Evolutionary conservation across 92 coral and sea anemone genomes (phyloP), one percentile per base, ranked within the genome.

Genomic region (Actinernus sp.): DNA sequence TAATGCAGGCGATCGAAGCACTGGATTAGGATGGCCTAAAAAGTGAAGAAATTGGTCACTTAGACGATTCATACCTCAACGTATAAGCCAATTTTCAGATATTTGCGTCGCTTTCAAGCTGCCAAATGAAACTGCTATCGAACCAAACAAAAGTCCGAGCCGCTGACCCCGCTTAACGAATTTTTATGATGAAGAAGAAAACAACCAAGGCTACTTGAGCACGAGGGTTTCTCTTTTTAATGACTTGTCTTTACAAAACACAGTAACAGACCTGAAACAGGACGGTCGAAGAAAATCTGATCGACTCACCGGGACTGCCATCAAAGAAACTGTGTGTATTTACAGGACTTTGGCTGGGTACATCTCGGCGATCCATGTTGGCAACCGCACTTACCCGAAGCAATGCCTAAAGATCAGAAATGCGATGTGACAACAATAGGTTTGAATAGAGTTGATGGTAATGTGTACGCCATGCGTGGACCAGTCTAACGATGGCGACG

Each of bases 341-440:
- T 64, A 88, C 96, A 48, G 98, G 98, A 76, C 98, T 94, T 77
- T 91, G 98, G 79, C 78, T 87, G 57, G 94, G 97, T 73, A 94
- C 95, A 63, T 94, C 98, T 68, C 93, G 76, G 16, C 92, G 98
- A 86, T 94, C 98, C 98, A 94, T 94, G 61, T 58, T 65, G 53
- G 63, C 74, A 67, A 58, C 59, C 74, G 57, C 49, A 38, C 53
- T 59, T 33, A 61, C 81, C 62, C 72, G 81, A 62, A 69, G 63
- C 74, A 79, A 78, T 74, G 49, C 82, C 88, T 70, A 61, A 63
- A 79, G 92, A 90, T 89, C 86, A 85, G 68, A 87, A 90, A 87
- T 82, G 84, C 83, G 92, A 85, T 80, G 92, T 86, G 86, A 85
- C 65, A 71, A 90, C 96, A 90, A 90, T 85, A 76, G 92, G 85